Percentiles rank a stretch among this genome's conserved stretches.
phyloP scores from a whole-genome alignment of 2,888 invertebrate genomes.

The Agonopterix arenella region DNA sequence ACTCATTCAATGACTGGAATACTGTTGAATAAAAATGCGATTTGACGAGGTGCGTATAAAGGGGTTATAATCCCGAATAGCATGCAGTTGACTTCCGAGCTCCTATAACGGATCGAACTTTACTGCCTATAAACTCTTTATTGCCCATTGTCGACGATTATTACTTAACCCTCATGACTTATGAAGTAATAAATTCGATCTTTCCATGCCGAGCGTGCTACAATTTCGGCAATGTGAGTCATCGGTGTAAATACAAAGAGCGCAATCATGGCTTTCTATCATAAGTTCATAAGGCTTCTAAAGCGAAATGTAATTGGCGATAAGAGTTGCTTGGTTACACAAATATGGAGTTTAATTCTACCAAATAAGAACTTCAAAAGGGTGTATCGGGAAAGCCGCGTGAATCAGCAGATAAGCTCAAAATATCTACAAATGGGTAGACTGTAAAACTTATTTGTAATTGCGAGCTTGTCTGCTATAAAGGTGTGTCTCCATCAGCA shows the following conservation, averaged over 20 bases:
- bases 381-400: conserved; percentile 23
- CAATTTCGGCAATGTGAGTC: conserved; percentile 34
- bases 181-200: conserved; percentile 73
- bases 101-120: conserved; percentile 63
- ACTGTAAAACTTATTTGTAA: conserved; percentile 55
- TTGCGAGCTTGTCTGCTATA: conserved; percentile 42
- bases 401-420: conserved; percentile 42
- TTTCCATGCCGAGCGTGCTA: conserved; percentile 53
- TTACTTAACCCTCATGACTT: conserved; percentile 75
- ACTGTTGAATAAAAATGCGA: conserved; percentile 28
- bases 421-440: conserved; percentile 43
- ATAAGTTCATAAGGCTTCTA: background rate
- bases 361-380: conserved; percentile 28
- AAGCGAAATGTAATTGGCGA: background rate
- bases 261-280: conserved; percentile 11
- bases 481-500: background rate
- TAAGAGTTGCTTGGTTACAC: too few species aligned
- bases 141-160: conserved; percentile 74
- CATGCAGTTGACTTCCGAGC: conserved; percentile 50
- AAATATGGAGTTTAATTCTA: conserved; percentile 19
- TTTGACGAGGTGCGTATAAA: conserved; percentile 29
- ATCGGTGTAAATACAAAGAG: conserved; percentile 30
- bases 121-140: conserved; percentile 74
- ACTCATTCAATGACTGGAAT: conserved; percentile 20
- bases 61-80: conserved; percentile 37